Conservation (phyloP, 2,113 vertebrate genomes). For the Chionomys nivalis region DNA sequence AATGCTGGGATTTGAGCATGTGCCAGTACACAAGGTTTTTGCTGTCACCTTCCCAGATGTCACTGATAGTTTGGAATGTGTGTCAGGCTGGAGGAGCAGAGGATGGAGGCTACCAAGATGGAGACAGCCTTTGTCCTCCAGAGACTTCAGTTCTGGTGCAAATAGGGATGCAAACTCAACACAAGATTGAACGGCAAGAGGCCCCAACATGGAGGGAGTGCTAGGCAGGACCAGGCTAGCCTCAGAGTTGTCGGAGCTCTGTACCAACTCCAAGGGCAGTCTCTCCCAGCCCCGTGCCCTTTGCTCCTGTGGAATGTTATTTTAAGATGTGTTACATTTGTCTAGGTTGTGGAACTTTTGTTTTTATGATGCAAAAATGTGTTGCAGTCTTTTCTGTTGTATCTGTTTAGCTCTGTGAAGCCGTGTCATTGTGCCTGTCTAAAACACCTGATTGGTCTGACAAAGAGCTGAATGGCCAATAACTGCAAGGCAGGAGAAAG, state of each 20-base stretch:
- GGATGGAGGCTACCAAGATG: not conserved
- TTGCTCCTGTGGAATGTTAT: not conserved
- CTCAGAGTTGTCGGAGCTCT: not conserved
- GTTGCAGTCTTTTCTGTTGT: not conserved
- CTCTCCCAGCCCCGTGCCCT: not conserved
- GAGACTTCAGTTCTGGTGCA: not conserved
- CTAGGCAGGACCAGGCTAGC: not conserved
- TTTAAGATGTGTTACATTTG: not conserved
- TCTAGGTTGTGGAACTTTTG: not conserved
- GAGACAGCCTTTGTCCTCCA: not conserved
- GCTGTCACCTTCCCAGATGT: not conserved
- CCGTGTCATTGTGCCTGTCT: not conserved
- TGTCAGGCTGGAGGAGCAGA: not conserved
- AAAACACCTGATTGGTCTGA: not conserved
- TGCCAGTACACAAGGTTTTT: not conserved
- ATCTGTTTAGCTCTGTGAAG: not conserved
- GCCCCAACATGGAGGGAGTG: accelerated
- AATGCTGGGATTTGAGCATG: not conserved
- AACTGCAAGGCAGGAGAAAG: not conserved
- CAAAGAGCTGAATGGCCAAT: not conserved
- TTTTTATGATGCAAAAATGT: not conserved
- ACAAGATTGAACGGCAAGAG: not conserved
- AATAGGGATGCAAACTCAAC: not conserved
- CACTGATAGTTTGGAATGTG: not conserved
- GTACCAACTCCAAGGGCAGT: not conserved